Conservation (phyloP, 2,113 vertebrate species). For the Xyliphius kryptos region DNA sequence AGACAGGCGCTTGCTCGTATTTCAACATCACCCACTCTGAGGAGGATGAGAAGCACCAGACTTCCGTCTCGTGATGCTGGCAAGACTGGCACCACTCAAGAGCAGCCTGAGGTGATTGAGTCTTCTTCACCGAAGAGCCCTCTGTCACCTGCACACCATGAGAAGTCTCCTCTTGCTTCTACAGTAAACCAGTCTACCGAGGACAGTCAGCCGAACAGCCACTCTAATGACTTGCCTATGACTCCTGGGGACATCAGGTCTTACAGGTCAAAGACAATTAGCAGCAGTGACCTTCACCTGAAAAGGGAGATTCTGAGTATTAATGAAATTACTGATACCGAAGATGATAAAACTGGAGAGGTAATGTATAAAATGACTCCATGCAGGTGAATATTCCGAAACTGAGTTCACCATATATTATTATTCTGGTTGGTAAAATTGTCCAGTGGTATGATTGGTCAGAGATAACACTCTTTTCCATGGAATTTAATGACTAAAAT, state of each 20-base stretch:
- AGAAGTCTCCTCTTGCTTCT: slow-evolving; percentile 60
- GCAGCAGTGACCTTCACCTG: slow-evolving; percentile 43
- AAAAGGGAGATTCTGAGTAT: slow-evolving; percentile 40
- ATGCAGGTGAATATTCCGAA: too few relatives aligned
- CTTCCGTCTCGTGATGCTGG: slow-evolving; percentile 39
- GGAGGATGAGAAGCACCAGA: slow-evolving; percentile 67
- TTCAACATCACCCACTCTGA: slow-evolving; percentile 79
- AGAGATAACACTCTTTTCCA: too few relatives aligned
- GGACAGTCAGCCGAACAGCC: slow-evolving; percentile 22
- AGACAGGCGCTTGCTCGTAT: slow-evolving; percentile 73
- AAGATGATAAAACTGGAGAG: slow-evolving; percentile 45
- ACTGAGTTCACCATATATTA: too few relatives aligned
- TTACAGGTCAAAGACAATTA: slow-evolving; percentile 57
- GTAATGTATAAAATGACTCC: slow-evolving; percentile 44
- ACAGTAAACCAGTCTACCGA: too few relatives aligned
- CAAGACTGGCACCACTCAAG: slow-evolving; percentile 45
- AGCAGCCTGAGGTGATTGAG: slow-evolving; percentile 43
- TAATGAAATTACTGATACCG: slow-evolving; percentile 42
- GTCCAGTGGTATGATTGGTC: too few relatives aligned
- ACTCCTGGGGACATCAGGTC: slow-evolving; percentile 47
- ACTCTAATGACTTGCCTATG: slow-evolving; percentile 36
- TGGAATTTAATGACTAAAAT: not conserved
- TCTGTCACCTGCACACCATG: slow-evolving; percentile 40
- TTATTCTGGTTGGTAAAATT: too few relatives aligned
- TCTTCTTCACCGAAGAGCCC: slow-evolving; percentile 25